A percentile compares a stretch with the other conserved stretches of the same genome.
Conservation (phyloP, 2,797 vertebrate species). For the Clarias laeviceps region DNA sequence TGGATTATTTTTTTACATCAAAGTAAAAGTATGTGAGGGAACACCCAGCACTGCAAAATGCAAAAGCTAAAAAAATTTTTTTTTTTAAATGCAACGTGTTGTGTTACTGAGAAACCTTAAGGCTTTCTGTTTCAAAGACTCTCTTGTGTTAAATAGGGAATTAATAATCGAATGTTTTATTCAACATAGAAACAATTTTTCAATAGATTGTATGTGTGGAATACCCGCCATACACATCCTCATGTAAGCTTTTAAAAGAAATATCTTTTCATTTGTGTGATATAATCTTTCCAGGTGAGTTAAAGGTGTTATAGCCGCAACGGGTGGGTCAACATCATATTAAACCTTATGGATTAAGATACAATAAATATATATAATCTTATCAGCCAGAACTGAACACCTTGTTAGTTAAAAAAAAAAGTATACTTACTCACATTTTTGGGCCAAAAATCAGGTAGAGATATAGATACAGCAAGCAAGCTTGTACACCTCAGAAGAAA, state of each 20-base stretch:
- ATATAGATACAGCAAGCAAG: background rate
- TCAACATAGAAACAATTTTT: background rate
- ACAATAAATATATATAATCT: background rate
- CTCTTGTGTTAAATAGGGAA: background rate
- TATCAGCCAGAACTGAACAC: background rate
- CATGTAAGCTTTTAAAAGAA: background rate
- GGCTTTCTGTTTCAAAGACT: background rate
- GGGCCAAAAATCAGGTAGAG: background rate
- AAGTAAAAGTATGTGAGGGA: no score
- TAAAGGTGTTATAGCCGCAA: no score
- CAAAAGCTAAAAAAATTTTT: background rate
- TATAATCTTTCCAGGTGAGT: no score
- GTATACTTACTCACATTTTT: background rate
- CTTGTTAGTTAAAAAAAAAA: no score
- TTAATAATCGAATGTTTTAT: background rate
- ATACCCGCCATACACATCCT: background rate
- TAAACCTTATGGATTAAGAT: no score
- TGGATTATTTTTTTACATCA: no score
- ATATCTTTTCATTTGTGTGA: no score
- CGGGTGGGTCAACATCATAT: no score
- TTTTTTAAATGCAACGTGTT: background rate
- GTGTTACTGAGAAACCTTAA: background rate
- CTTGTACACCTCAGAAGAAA: background rate
- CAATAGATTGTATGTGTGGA: background rate
- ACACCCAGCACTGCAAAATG: no score